Base-by-base conservation (phyloP, 2,113 vertebrate species). In the Hymenochirus boettgeri region DNA sequence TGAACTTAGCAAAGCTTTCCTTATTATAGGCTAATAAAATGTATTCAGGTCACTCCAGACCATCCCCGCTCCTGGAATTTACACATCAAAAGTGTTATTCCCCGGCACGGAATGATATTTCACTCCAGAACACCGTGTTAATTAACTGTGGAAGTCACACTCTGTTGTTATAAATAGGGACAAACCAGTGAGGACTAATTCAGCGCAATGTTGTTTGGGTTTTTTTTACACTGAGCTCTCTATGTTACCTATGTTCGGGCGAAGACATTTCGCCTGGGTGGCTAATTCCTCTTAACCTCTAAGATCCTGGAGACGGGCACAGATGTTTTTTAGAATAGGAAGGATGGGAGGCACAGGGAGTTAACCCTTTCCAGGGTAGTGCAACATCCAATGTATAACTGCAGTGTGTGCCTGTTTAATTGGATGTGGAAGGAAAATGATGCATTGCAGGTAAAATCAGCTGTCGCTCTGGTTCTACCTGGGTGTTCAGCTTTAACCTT, bases 1-100 rank as follows among this genome's bases (percentile, higher is more conserved):
- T 51, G 45, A 29, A 46, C 37, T n/a, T 21, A 55, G 45, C 56
- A 57, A 27, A 33, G 21, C n/a, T 39, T 29, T 46, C 56, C 64
- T 59, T 59, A 53, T 60, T 59, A 60, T 31, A 59, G 54, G 57
- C 35, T 59, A 59, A 59, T 71, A 58, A 59, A 51, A 64, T 64
- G 62, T 46, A 64, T 63, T 70, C 69, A 70, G 69, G 69, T 70
- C 69, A 70, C 53, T 57, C 42, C 27, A 52, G 48, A 57, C 33
- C 61, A 8, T 52, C 55, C 61, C 69, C 54, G 63, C 26, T 33
- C 35, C 55, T 67, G 19, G 56, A 67, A 58, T 58, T 57, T 58
- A 66, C 69, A 63, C 61, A 57, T 50, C 27, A 57, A 33, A 63
- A 58, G 54, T 70, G 46, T 42, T 52, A 70, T 70, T 48, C 60